These are phyloP conservation scores for Drosophila picticornis DNA, from an alignment of 2,888 invertebrate genomes.

Conservation along the genomic window DNA sequence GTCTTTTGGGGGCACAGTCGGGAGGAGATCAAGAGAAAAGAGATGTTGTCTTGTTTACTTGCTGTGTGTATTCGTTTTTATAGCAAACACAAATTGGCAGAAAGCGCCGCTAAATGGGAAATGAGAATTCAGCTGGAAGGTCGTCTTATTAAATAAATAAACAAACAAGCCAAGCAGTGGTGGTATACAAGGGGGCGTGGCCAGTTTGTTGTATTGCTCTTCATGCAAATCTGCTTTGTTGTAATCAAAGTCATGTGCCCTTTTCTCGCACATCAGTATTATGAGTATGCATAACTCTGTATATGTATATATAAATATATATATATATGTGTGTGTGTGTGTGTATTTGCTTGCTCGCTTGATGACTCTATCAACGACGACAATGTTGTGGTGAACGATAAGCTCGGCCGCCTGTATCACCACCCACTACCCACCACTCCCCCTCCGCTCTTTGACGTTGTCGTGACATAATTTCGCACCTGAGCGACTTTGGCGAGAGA, in stretches of 20 bases:
- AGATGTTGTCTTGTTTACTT: constrained; percentile 14
- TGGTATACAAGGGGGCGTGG: constrained; percentile 8
- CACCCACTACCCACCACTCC: background rate
- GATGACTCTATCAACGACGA: constrained; percentile 49
- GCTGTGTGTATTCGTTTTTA: constrained; percentile 14
- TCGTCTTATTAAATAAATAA: constrained; percentile 27
- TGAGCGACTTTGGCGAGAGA: constrained; percentile 22
- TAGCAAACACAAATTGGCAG: constrained; percentile 21
- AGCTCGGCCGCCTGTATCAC: constrained; percentile 11
- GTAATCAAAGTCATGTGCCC: constrained; percentile 69
- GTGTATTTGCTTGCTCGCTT: constrained; percentile 20
- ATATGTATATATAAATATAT: background rate
- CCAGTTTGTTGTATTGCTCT: constrained; percentile 17
- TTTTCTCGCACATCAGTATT: constrained; percentile 24
- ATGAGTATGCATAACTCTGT: background rate
- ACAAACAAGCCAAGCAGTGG: constrained; percentile 5
- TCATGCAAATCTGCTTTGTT: constrained; percentile 34
- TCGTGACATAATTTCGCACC: constrained; percentile 66
- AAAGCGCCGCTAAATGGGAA: constrained; percentile 13
- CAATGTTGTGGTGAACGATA: constrained; percentile 49
- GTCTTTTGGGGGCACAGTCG: constrained; percentile 14
- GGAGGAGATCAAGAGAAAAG: background rate
- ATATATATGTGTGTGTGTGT: background rate
- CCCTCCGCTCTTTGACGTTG: background rate
- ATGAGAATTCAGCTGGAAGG: constrained; percentile 10